Conservation (phyloP, 2,888 invertebrate species). For the Himalopsyche anomala region DNA sequence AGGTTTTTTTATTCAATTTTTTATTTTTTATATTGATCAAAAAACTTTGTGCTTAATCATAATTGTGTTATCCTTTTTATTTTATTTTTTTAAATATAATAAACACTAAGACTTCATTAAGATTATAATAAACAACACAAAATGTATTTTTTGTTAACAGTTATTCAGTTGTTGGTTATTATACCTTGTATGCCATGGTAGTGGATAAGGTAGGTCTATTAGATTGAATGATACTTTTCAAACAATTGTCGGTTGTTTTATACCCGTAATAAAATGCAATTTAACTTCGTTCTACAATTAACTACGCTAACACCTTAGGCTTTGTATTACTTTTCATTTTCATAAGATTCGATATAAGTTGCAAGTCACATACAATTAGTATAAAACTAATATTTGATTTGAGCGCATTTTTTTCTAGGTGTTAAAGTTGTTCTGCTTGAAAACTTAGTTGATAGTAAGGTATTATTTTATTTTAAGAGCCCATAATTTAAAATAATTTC, state of each 20-base stretch:
- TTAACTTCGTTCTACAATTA: slow-evolving; percentile 15
- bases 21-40: too few relatives aligned
- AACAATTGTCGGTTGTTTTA: neutral
- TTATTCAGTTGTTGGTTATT: neutral
- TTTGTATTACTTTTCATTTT: neutral
- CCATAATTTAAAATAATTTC: too few relatives aligned
- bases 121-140: too few relatives aligned
- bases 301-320: slow-evolving; percentile 15
- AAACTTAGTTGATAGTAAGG: too few relatives aligned
- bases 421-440: too few relatives aligned
- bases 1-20: too few relatives aligned
- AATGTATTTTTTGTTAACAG: too few relatives aligned
- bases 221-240: slow-evolving; percentile 38
- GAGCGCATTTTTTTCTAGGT: neutral
- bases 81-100: too few relatives aligned
- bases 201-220: neutral
- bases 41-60: too few relatives aligned
- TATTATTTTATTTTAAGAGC: too few relatives aligned
- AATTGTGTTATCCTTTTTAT: too few relatives aligned
- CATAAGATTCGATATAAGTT: neutral
- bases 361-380: slow-evolving; percentile 6
- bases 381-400: neutral
- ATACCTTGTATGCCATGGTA: slow-evolving; percentile 35
- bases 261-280: slow-evolving; percentile 39
- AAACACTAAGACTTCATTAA: too few relatives aligned